These are phyloP conservation scores for Propithecus perrieri DNA, from an alignment of 2,797 vertebrate genomes.

Conservation along the genomic window DNA sequence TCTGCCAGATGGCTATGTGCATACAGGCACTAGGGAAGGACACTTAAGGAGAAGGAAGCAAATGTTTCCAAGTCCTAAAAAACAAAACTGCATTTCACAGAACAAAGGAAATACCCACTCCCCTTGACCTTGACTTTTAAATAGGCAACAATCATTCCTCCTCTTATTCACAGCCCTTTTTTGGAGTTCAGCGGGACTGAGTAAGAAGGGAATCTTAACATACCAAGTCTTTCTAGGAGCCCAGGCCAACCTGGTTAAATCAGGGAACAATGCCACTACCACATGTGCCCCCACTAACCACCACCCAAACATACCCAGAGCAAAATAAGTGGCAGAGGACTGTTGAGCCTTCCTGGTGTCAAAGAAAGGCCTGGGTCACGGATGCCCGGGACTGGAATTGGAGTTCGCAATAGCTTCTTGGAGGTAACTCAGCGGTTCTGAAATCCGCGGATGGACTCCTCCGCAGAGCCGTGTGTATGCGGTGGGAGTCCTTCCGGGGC, in stretches of 20 bases:
- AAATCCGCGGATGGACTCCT: not conserved
- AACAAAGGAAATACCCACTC: not conserved
- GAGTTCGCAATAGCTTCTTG: not conserved
- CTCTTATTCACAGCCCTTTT: not conserved
- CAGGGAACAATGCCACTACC: not conserved
- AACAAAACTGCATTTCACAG: slow-evolving; percentile 9
- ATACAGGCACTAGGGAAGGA: not conserved
- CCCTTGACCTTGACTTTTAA: not conserved
- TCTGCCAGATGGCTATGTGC: not conserved
- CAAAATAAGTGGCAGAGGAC: too few relatives aligned
- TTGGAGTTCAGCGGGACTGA: not conserved
- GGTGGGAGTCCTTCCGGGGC: not conserved
- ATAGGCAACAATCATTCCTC: not conserved
- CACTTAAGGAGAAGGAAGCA: not conserved
- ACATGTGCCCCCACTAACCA: not conserved
- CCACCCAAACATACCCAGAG: not conserved
- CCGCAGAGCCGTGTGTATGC: not conserved
- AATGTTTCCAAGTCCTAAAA: not conserved
- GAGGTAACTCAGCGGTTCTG: not conserved
- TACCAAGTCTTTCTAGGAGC: not conserved
- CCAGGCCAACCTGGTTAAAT: not conserved
- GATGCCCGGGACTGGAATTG: not conserved
- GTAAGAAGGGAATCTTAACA: not conserved
- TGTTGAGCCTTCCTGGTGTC: not conserved
- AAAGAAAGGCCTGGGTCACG: not conserved